phyloP scores from a whole-genome alignment of 2,797 vertebrate genomes.

The Hemitrygon akajei region DNA sequence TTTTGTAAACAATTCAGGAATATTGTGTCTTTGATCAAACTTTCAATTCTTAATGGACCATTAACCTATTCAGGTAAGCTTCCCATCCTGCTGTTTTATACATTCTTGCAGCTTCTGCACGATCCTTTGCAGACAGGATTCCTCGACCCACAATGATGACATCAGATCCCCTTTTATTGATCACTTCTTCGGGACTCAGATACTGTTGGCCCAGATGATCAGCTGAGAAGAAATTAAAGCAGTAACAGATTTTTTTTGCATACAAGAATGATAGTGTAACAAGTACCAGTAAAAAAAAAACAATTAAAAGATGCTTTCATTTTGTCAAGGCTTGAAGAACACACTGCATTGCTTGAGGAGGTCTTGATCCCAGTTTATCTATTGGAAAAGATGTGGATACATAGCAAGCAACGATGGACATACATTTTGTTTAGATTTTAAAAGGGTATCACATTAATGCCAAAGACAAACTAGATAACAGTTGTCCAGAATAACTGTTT shows the following conservation, averaged over 20 bases:
- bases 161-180: constrained; percentile 72
- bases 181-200: constrained; percentile 71
- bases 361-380: not conserved
- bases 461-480: not conserved
- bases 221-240: constrained; percentile 53
- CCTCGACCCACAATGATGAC: constrained; percentile 91
- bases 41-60: not conserved
- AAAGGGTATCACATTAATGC: not conserved
- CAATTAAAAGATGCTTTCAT: not conserved
- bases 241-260: not conserved
- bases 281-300: not conserved
- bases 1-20: not conserved
- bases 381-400: not conserved
- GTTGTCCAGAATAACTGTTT: not conserved
- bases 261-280: not conserved
- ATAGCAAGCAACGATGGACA: no score
- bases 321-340: not conserved
- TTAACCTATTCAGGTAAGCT: constrained; percentile 67
- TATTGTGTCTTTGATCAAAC: not conserved
- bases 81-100: constrained; percentile 83
- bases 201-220: constrained; percentile 86
- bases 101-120: constrained; percentile 64
- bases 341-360: not conserved
- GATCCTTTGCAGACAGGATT: constrained; percentile 66
- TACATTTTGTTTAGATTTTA: not conserved